Base-by-base conservation (phyloP, 2,888 invertebrate species). In the Luperina testacea region DNA sequence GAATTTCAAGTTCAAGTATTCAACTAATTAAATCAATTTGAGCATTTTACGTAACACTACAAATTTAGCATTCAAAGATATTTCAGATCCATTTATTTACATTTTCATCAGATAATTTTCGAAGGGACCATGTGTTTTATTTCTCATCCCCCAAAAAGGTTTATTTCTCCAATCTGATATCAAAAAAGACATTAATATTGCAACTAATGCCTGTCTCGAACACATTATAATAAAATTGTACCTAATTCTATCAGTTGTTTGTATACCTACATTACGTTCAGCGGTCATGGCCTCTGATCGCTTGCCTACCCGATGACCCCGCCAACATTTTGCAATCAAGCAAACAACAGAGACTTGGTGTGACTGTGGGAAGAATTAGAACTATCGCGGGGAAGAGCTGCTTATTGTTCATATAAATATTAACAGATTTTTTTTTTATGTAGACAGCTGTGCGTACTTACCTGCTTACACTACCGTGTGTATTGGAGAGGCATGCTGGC, bases 281-380 rank as follows among this genome's bases (percentile, higher is more conserved):
- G 57, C 74, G 45, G 76, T 82, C 80, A 78, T 24, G 78, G 67
- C 51, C 77, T 68, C 9, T 64, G 13, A 15, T 72, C 17, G 72
- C 63, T 77, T 45, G 57, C 67, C 73, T 70, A 68, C 57, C n/a
- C 51, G 48, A 8, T 78, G 84, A 87, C 87, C 85, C 77, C 65
- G 76, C 45, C 13, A 42, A 27, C 53, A 70, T 82, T 77, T 71
- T 57, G 77, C 76, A 87, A 86, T 82, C 45, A n/a, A 73, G 75
- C 42, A 75, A 75, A 76, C 65, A 69, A 68, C 72, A 73, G 17
- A 75, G 32, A 65, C 57, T 71, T 65, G 7, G 4, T n/a, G 32
- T 63, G 13, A 38, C 9, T 38, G 32, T 38, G 27, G 11, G 13
- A 13, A n/a, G n/a, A n/a, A n/a, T n/a, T n/a, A 65, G n/a, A 65